phyloP scores from a whole-genome alignment of 35 echinoderm and acorn worm species.

The Ophioderma brevispina region DNA sequence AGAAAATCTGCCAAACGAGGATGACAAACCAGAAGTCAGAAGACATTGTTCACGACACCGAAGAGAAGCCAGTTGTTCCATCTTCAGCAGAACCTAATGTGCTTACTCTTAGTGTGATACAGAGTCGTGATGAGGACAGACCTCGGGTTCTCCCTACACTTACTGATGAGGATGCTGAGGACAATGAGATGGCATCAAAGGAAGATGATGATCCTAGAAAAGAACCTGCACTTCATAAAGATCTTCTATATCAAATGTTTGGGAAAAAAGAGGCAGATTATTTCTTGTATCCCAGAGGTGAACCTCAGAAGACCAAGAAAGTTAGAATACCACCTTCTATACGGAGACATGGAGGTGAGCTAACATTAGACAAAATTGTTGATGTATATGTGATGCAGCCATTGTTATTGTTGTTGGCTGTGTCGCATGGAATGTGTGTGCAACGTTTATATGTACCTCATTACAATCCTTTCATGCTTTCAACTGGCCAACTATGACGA shows the following conservation, averaged over 20 bases:
- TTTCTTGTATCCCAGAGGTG: conserved; percentile 72
- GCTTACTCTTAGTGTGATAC: conserved; percentile 18
- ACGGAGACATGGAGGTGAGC: conserved; percentile 70
- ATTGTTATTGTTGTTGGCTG: too few relatives aligned
- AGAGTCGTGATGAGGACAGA: background rate
- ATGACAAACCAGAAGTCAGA: background rate
- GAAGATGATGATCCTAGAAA: background rate
- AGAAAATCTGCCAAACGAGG: background rate
- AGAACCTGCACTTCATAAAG: conserved; percentile 68
- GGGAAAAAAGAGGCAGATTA: conserved; percentile 75
- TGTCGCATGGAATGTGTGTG: too few relatives aligned
- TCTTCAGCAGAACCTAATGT: background rate
- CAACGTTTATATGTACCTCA: too few relatives aligned
- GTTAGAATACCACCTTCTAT: conserved; percentile 61
- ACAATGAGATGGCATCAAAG: background rate
- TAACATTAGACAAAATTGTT: too few relatives aligned
- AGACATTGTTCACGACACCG: background rate
- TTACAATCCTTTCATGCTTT: too few relatives aligned
- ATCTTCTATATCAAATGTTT: conserved; percentile 74
- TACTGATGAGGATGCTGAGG: conserved; percentile 14
- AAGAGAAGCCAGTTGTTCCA: background rate
- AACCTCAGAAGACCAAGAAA: conserved; percentile 59
- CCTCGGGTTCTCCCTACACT: background rate
- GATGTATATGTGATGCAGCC: too few relatives aligned
- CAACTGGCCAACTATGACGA: too few relatives aligned